Evolutionary conservation across 2,797 vertebrate genomes (phyloP).

Genomic region (Synanceia verrucosa): DNA sequence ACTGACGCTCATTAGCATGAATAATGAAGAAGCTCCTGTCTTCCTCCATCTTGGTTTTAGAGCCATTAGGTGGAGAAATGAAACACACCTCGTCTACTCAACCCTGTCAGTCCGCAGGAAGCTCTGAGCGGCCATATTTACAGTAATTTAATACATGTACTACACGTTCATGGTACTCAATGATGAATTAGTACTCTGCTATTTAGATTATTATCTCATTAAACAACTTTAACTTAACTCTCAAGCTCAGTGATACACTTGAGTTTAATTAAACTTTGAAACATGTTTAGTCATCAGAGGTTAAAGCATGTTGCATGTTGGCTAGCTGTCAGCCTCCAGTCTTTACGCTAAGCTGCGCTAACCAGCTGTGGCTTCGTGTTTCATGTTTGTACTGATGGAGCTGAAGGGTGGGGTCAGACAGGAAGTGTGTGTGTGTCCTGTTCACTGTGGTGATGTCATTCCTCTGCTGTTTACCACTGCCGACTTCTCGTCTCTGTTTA

Average conservation of each 20-base stretch:
- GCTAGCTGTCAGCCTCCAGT: neutral
- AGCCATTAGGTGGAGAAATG: neutral
- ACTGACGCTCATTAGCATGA: neutral
- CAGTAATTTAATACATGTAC: too few relatives aligned
- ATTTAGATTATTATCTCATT: too few relatives aligned
- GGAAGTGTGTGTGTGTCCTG: constrained; percentile 20
- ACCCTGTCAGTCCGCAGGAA: too few relatives aligned
- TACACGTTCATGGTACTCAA: too few relatives aligned
- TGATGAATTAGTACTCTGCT: too few relatives aligned
- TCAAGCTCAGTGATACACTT: too few relatives aligned
- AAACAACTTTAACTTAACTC: too few relatives aligned
- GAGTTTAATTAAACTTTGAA: too few relatives aligned
- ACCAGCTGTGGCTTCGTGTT: neutral
- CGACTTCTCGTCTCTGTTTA: neutral
- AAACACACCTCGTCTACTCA: too few relatives aligned
- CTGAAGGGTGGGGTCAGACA: constrained; percentile 29
- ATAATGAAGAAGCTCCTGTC: neutral
- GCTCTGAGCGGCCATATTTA: too few relatives aligned
- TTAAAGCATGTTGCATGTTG: too few relatives aligned
- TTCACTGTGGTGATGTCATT: constrained; percentile 1
- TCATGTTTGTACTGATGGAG: neutral
- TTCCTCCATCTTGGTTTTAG: neutral
- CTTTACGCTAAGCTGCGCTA: neutral
- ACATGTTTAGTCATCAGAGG: too few relatives aligned
- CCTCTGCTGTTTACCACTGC: neutral